Base-by-base conservation (phyloP, 2,888 invertebrate species). In the Chironomus riparius region DNA sequence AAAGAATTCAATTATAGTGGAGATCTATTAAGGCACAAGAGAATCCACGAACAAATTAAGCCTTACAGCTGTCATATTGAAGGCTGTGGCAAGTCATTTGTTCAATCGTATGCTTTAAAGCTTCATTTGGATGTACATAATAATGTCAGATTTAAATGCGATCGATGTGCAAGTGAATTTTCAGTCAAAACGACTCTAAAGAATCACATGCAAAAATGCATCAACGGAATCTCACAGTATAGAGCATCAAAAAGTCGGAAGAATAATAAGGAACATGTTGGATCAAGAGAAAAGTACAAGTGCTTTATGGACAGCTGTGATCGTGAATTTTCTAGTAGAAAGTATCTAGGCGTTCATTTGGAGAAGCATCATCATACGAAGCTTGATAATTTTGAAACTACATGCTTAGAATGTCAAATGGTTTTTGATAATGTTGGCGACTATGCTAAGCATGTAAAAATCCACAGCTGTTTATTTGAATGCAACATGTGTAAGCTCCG, bases 401-500 rank as follows among this genome's bases (percentile, higher is more conserved):
- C 76, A 7, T 76, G 76, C 10, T 21, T 76, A 0, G 69, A 76
- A 21, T 76, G 76, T 47, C 50, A 56, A 6, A 12, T 22, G 24
- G 50, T 50, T 2, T 76, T 76, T 50, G 76, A 76, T 5, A 76
- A 62, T n/a, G 12, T 21, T 12, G 76, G 76, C 1, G 76, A 69
- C 2, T 76, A 76, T 22, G 28, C 76, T 10, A 47, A 62, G 18
- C 76, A 76, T 21, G 69, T 76, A 5, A 68, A 69, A 28, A 76
- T 50, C 6, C 76, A 76, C 18, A 69, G 69, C 21, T 76, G 76
- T 38, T 50, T 56, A 22, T 76, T 56, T 28, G 48, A 69, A 10
- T 76, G 76, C n/a, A 38, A 24, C 12, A 47, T 76, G 47, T 76
- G 76, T 13, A 76, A 69, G 56, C 38, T 76, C 15, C 48, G 76